Conservation (phyloP, 2,113 vertebrate genomes). For the Hypanus sabinus region DNA sequence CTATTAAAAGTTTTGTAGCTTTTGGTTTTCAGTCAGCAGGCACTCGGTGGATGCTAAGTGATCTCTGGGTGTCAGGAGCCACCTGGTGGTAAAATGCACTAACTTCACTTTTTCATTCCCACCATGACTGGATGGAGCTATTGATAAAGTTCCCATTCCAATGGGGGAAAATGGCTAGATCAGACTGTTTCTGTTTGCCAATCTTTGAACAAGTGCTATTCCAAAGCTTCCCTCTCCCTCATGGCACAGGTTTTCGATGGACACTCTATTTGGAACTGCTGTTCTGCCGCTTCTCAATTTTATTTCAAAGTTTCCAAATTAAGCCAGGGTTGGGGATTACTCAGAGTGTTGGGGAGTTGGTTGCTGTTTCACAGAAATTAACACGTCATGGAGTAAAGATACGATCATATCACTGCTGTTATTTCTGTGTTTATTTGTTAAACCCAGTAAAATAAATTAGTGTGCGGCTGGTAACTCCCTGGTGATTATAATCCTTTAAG, state of each 20-base stretch:
- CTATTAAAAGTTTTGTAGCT: neutral
- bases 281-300: neutral
- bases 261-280: neutral
- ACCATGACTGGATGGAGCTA: neutral
- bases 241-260: neutral
- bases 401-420: neutral
- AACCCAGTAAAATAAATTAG: neutral
- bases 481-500: neutral
- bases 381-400: no score
- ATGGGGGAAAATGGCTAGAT: neutral
- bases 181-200: neutral
- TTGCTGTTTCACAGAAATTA: neutral
- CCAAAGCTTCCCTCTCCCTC: neutral
- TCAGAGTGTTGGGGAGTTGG: neutral
- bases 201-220: neutral
- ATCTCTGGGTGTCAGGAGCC: conserved; percentile 27
- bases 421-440: neutral
- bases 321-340: neutral
- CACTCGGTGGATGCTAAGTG: neutral
- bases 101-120: neutral
- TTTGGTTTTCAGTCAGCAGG: neutral
- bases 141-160: neutral
- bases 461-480: neutral
- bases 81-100: neutral
- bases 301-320: neutral